Evolutionary conservation across 1,140 invertebrate species (phyloP).

Genomic region (Dinothrombium tinctorium): DNA sequence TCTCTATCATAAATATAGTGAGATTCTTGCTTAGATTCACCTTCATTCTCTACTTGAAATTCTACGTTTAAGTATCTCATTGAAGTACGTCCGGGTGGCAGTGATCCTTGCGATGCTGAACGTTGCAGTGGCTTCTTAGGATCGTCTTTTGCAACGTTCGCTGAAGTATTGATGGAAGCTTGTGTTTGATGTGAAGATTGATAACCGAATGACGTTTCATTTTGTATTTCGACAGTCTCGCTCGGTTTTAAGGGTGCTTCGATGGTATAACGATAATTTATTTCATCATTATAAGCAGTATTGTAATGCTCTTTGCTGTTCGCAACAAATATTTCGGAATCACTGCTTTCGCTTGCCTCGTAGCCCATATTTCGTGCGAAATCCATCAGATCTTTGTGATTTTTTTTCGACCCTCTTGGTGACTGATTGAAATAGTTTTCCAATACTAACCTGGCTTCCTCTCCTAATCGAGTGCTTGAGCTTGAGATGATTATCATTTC

Average conservation of each 20-base stretch:
- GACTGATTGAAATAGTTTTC: conserved; percentile 1
- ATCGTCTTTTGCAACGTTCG: not conserved
- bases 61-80: not conserved
- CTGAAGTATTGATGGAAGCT: too few species aligned
- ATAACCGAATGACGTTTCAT: too few species aligned
- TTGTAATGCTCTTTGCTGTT: too few species aligned
- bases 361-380: not conserved
- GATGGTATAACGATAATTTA: too few species aligned
- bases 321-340: not conserved
- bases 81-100: not conserved
- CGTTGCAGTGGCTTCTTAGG: not conserved
- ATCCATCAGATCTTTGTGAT: too few species aligned
- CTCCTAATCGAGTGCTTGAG: not conserved
- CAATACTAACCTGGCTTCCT: not conserved
- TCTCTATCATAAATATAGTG: conserved; percentile 2
- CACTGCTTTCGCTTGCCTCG: not conserved
- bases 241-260: too few species aligned
- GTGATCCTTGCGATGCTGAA: conserved; percentile 3
- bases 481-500: not conserved
- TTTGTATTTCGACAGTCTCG: too few species aligned
- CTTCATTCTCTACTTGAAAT: not conserved
- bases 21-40: not conserved
- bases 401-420: too few species aligned
- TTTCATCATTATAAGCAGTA: too few species aligned
- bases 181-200: too few species aligned